Base-by-base conservation (phyloP, 1,140 invertebrate genomes). In the Chelonus insularis region DNA sequence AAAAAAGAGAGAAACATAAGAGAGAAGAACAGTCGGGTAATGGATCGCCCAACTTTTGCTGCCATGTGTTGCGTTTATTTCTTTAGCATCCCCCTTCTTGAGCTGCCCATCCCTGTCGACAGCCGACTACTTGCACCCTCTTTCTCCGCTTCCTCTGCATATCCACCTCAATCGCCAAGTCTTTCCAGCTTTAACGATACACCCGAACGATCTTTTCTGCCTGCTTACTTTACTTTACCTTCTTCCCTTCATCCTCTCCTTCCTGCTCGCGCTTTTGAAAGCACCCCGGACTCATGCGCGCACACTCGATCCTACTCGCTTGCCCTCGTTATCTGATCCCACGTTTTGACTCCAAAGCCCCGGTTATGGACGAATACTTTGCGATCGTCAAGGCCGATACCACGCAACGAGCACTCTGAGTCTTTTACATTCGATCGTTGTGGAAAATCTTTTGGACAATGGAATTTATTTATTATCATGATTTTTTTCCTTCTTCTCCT, bases 41-140 rank as follows among this genome's bases (percentile, higher is more conserved):
- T 62, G 66, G 64, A 68, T 68, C 70, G 64, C 60, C 62, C 56
- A 47, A 56, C 56, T 60, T 51, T 16, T 56, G 23, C 47, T 29
- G 50, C 43, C 48, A 48, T 55, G 36, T 47, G 37, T 21, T 39
- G 41, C 52, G 36, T 47, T 58, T 55, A 54, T 63, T 55, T 60
- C 36, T 23, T 39, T 16, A 29, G 25, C 25, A 29, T 29, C 25
- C 25, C 25, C 25, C 25, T 29, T 29, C 25, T 29, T 29, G 25
- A 29, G 23, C 55, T 41, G 8, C 36, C 58, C 57, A 47, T 41
- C 12, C 23, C 36, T 14, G 36, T 39, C 36, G 36, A 39, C 36
- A 39, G 36, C 4, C 36, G 7, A 39, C 4, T 3, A 39, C 36
- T 39, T 14, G 12, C 8, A 34, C 20, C 43, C 50, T 39, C 36